These are phyloP conservation scores for Melanogrammus aeglefinus DNA, from an alignment of 2,797 vertebrate genomes.

Conservation along the genomic window DNA sequence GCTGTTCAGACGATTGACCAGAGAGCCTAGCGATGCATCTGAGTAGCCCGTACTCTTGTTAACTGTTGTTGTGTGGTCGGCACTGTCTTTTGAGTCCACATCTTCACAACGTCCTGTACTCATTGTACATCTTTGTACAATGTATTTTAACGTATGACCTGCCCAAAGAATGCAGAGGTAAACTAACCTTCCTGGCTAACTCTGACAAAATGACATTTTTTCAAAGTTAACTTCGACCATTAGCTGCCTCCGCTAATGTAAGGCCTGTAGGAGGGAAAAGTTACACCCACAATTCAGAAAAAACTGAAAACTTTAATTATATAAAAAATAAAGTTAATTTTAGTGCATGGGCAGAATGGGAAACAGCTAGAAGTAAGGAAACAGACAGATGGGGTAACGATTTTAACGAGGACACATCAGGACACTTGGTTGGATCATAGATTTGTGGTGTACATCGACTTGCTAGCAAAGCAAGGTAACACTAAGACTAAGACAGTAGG, in stretches of 20 bases:
- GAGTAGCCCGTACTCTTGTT: neutral
- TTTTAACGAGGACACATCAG: neutral
- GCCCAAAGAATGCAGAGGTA: neutral
- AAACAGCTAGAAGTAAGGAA: neutral
- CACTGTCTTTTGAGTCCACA: neutral
- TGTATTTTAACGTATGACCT: neutral
- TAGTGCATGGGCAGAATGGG: neutral
- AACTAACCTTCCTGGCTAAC: neutral
- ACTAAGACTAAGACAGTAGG: conserved; percentile 55
- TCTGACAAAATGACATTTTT: neutral
- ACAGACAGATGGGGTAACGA: neutral
- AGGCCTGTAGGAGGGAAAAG: neutral
- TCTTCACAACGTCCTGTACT: neutral
- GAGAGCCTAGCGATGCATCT: neutral
- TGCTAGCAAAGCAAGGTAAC: conserved; percentile 25
- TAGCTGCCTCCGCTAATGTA: neutral
- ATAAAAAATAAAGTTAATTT: no score
- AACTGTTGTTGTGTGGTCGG: neutral
- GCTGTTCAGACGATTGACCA: neutral
- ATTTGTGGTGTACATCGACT: neutral
- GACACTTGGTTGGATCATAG: conserved; percentile 3
- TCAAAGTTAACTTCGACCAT: neutral
- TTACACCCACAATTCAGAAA: neutral
- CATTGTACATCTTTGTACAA: neutral
- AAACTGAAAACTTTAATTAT: no score